Evolutionary conservation across 2,113 vertebrate genomes (phyloP).

Genomic region (Alligator sinensis): DNA sequence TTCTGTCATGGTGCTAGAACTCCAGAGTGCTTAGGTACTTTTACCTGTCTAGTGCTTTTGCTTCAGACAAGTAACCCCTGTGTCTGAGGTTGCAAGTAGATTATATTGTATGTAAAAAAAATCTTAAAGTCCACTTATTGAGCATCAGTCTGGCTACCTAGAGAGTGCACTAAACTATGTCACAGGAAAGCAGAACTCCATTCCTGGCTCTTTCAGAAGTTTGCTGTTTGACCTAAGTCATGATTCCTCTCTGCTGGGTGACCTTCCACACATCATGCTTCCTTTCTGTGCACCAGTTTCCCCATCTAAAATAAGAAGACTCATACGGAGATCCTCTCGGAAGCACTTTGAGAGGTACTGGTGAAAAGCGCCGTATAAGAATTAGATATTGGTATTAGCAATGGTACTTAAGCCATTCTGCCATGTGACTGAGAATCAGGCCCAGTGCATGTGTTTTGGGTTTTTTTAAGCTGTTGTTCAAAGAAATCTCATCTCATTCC

Average conservation of each 20-base stretch:
- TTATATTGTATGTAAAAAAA: neutral
- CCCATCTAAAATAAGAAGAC: neutral
- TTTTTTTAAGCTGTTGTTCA: neutral
- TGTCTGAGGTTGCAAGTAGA: neutral
- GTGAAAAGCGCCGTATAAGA: neutral
- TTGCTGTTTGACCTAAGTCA: too few relatives aligned
- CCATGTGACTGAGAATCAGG: neutral
- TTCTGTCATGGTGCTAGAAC: fast-evolving
- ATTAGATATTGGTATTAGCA: neutral
- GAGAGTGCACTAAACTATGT: neutral
- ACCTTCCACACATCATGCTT: too few relatives aligned
- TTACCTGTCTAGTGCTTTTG: neutral
- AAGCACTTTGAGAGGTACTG: neutral
- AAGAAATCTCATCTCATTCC: neutral
- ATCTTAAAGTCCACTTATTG: neutral
- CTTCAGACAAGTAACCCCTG: neutral
- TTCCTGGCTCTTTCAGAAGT: neutral
- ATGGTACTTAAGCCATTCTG: neutral
- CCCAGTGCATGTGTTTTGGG: neutral
- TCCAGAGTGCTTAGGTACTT: neutral
- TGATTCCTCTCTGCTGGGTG: too few relatives aligned
- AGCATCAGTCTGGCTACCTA: neutral
- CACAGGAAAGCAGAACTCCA: neutral
- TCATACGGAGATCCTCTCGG: neutral
- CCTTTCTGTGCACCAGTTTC: too few relatives aligned